Base-by-base conservation (phyloP, 2,888 invertebrate genomes). In the Hirtodrosophila trivittata region DNA sequence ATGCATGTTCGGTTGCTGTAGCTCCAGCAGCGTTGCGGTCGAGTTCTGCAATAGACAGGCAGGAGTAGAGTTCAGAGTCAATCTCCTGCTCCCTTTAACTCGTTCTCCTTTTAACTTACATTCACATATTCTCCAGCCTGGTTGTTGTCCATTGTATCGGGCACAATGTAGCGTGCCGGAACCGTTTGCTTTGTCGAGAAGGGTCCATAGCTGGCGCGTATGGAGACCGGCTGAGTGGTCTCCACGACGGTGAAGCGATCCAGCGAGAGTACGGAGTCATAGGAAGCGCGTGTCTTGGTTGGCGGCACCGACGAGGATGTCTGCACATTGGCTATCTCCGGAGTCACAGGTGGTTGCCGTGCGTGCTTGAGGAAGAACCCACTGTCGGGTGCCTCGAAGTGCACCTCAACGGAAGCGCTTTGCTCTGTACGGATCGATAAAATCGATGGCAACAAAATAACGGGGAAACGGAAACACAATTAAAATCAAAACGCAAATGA, bases 171-270 rank as follows among this genome's bases (percentile, higher is more conserved):
- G 42, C 91, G 93, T 1, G 97, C 96, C 32, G 97, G 97, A 32
- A 98, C 97, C 0, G 97, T 97, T 91, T 98, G 97, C 89, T 97
- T 97, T 51, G 97, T 97, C 77, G 97, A 97, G 91, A 98, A 98
- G 5, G 98, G 98, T 3, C 98, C 98, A 89, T 97, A 97, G 33
- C 95, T 96, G 43, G 97, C 97, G 62, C 97, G 93, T 35, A 98
- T 95, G 16, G 97, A 97, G 26, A 97, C 96, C 16, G 97, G 96
- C 76, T 97, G 95, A 41, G 96, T 95, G 32, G 96, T 97, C 90
- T 97, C 96, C 82, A 98, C 95, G 30, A 98, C 96, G 56, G 97
- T 96, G 90, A 98, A 97, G 68, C 96, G 94, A 91, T 97, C 97
- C 67, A 95, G 93, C 49, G 96, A 96, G 47, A 97, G 92, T 28